These are phyloP conservation scores for Astyanax mexicanus DNA, from an alignment of 2,797 vertebrate genomes.

Conservation along the genomic window DNA sequence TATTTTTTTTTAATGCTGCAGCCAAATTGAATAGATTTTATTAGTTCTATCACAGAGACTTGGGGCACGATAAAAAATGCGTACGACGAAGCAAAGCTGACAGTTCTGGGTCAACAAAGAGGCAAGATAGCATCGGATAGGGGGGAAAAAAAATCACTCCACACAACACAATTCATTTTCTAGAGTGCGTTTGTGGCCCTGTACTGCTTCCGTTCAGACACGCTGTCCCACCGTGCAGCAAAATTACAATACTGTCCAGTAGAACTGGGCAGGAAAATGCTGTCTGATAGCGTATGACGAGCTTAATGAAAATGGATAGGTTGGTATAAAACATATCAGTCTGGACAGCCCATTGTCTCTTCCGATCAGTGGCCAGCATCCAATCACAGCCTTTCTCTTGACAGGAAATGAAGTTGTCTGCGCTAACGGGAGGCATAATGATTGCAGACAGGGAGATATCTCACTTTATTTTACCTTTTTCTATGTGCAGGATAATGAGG, in stretches of 20 bases:
- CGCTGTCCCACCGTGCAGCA: slow-evolving; percentile 57
- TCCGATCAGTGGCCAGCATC: slow-evolving; percentile 65
- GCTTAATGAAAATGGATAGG: slow-evolving; percentile 77
- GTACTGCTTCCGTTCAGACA: slow-evolving; percentile 43
- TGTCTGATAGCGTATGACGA: slow-evolving; percentile 62
- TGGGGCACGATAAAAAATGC: slow-evolving; percentile 62
- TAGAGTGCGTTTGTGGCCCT: slow-evolving; percentile 6
- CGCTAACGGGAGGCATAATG: slow-evolving; percentile 72
- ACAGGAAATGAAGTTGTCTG: slow-evolving; percentile 73
- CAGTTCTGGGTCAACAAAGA: slow-evolving; percentile 68
- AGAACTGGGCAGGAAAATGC: slow-evolving; percentile 49
- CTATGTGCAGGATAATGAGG: slow-evolving; percentile 59
- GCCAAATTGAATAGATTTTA: slow-evolving; percentile 62
- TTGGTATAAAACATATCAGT: slow-evolving; percentile 54
- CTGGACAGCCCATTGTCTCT: slow-evolving; percentile 69
- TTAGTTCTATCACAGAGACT: slow-evolving; percentile 56
- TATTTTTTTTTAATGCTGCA: slow-evolving; percentile 34
- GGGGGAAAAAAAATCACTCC: slow-evolving; percentile 46
- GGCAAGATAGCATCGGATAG: slow-evolving; percentile 52
- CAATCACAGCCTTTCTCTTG: slow-evolving; percentile 50
- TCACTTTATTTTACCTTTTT: slow-evolving; percentile 58
- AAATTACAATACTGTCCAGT: slow-evolving; percentile 65
- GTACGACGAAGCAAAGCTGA: slow-evolving; percentile 57
- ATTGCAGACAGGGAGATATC: slow-evolving; percentile 69
- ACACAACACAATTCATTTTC: slow-evolving; percentile 39